Conservation (phyloP, 2,797 vertebrate species). For the Peromyscus aztecus region DNA sequence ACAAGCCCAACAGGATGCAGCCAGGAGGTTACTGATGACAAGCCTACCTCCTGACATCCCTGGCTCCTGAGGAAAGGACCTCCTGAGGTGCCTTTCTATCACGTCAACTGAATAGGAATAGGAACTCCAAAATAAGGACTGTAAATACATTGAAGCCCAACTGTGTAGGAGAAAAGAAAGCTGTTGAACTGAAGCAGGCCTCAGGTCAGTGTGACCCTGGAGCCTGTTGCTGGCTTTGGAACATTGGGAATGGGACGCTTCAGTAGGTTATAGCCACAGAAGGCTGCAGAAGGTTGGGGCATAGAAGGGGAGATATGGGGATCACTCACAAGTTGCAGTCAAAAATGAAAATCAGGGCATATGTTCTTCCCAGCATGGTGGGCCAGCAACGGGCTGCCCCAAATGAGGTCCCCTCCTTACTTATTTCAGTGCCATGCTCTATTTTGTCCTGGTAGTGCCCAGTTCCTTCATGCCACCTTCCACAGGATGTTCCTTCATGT, state of each 20-base stretch:
- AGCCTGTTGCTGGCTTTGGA: background rate
- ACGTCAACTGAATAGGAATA: background rate
- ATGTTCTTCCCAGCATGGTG: fast-evolving
- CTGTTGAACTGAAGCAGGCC: background rate
- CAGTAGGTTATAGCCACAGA: background rate
- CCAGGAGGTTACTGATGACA: background rate
- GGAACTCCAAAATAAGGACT: constrained; percentile 5
- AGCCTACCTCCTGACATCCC: background rate
- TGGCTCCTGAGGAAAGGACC: background rate
- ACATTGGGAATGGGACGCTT: background rate
- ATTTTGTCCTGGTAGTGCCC: background rate
- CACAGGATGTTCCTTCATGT: background rate
- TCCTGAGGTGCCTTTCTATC: background rate
- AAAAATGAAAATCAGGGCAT: background rate
- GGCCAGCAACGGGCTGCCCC: background rate
- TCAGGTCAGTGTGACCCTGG: background rate
- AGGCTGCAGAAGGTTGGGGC: background rate
- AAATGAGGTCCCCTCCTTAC: background rate
- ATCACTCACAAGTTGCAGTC: background rate
- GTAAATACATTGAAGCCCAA: constrained; percentile 17
- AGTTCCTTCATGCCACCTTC: background rate
- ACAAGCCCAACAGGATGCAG: background rate
- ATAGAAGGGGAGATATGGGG: background rate
- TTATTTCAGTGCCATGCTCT: background rate
- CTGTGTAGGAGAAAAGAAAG: background rate